phyloP scores from a whole-genome alignment of 2,888 invertebrate species.

The Copidosoma aretas region DNA sequence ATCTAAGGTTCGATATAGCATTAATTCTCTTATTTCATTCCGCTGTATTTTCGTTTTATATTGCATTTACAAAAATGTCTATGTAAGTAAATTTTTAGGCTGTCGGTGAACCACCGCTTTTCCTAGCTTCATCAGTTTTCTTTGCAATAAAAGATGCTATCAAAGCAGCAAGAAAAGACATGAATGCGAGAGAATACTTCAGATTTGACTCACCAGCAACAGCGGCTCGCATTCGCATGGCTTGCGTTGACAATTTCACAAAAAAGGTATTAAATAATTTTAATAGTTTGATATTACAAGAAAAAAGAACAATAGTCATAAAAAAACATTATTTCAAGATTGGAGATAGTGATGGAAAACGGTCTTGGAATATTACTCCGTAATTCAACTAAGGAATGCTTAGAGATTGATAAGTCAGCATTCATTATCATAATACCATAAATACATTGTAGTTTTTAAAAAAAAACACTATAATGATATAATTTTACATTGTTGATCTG shows the following conservation, averaged over 20 bases:
- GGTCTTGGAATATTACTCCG: slow-evolving; percentile 42
- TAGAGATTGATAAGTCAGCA: too few species aligned
- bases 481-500: too few species aligned
- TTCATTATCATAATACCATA: too few species aligned
- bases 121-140: slow-evolving; percentile 80
- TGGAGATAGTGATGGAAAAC: slow-evolving; percentile 42
- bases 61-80: too few species aligned
- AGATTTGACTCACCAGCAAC: slow-evolving; percentile 82
- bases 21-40: too few species aligned
- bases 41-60: too few species aligned
- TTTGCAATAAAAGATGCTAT: slow-evolving; percentile 89
- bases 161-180: slow-evolving; percentile 74
- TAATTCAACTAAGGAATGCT: slow-evolving; percentile 9
- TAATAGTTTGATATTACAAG: not conserved
- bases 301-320: not conserved
- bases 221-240: slow-evolving; percentile 83
- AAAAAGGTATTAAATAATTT: slow-evolving; percentile 66
- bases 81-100: slow-evolving; percentile 64
- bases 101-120: slow-evolving; percentile 91
- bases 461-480: too few species aligned
- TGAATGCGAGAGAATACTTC: slow-evolving; percentile 69
- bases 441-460: too few species aligned
- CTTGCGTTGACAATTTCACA: slow-evolving; percentile 84
- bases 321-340: slow-evolving; percentile 29
- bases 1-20: slow-evolving; percentile 77